Evolutionary conservation across 37 sponge, comb jelly and placozoan genomes (phyloP), one percentile per base, ranked within the genome.

Genomic region (Hexactinellida sp.): DNA sequence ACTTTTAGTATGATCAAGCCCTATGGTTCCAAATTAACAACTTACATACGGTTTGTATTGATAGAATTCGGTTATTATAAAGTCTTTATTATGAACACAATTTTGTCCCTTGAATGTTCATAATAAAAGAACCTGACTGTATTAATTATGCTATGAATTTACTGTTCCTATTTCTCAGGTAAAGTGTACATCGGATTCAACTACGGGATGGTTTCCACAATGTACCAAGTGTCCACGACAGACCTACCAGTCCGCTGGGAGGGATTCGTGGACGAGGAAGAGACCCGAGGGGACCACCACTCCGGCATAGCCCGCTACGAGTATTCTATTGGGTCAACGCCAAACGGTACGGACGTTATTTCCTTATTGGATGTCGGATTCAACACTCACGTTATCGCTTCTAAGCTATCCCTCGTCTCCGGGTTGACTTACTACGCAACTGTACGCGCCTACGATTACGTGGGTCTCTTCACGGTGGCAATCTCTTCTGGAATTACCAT

Each of bases 401-500:
- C 52, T 16, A 47, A 47, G 13, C 16, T 47, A 47, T 19, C 52
- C 9, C 52, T 47, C 9, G 52, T 47, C 16, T 19, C 13, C 52
- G 52, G 52, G 16, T 47, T 47, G 13, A 47, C 52, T 47, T 47
- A 47, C 16, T 47, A 47, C 16, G 52, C 52, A 19, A 47, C 52
- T 47, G 52, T 47, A 47, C 16, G 9, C 52, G 52, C 52, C 52
- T 47, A 47, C 16, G 52, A 47, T 47, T 47, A 47, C 16, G 52
- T 47, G 52, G 52, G 52, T 47, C 52, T 47, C 52, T 47, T 16
- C 9, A 47, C 16, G 52, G 9, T 16, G 9, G 52, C 52, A 19
- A 47, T 47, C 9, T 47, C 86, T 5, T 86, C 63, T 24, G 32
- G 38, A 23, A 82, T 94, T 87, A 94, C 94, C 3, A 85, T 92